Evolutionary conservation across 2,797 vertebrate genomes (phyloP).

Genomic region (Centropyge bicolor): DNA sequence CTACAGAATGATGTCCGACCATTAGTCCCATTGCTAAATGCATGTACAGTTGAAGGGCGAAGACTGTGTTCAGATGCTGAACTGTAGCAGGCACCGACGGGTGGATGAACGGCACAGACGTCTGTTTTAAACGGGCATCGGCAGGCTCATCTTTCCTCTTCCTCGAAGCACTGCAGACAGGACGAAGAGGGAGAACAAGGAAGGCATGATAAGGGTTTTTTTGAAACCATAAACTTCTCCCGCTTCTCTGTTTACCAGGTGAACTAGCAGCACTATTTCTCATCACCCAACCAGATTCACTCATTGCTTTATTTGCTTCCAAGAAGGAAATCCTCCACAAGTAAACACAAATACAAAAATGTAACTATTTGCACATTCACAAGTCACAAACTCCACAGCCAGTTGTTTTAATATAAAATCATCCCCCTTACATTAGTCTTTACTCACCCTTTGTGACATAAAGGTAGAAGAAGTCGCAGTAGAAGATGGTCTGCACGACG

Average conservation of each 20-base stretch:
- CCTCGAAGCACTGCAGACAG: constrained; percentile 80
- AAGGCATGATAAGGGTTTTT: background rate
- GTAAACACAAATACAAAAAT: background rate
- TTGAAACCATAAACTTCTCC: background rate
- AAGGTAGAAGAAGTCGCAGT: constrained; percentile 98
- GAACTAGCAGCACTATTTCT: background rate
- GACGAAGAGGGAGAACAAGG: constrained; percentile 11
- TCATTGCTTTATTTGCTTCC: background rate
- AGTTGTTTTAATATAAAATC: background rate
- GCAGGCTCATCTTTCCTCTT: constrained; percentile 84
- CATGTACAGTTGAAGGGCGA: constrained; percentile 40
- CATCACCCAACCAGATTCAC: background rate
- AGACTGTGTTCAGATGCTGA: constrained; percentile 38
- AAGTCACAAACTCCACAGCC: background rate
- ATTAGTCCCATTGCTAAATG: constrained; percentile 46
- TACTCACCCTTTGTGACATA: constrained; percentile 92
- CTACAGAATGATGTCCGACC: constrained; percentile 41
- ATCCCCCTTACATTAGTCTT: background rate
- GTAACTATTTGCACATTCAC: background rate
- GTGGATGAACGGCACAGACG: background rate
- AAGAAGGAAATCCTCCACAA: background rate
- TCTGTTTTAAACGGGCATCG: constrained; percentile 81
- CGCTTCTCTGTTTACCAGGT: background rate
- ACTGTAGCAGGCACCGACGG: constrained; percentile 43
- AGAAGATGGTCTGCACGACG: constrained; percentile 98